These are phyloP conservation scores for Oryzias melastigma DNA, from an alignment of 2,113 vertebrate species.

Conservation along the genomic window DNA sequence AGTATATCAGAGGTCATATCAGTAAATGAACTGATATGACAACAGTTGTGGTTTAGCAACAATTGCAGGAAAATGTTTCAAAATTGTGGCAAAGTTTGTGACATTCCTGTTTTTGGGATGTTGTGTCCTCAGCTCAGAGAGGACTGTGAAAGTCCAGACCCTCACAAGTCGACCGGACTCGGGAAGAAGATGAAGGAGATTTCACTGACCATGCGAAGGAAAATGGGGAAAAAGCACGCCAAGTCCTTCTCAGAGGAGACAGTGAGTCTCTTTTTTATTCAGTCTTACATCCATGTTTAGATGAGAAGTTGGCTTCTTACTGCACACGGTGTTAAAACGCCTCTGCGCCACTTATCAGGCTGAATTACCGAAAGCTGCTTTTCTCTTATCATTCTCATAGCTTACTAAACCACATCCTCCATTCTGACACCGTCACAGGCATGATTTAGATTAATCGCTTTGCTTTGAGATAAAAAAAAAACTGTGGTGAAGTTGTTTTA, in stretches of 20 bases:
- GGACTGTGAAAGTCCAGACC: constrained; percentile 76
- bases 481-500: constrained; percentile 1
- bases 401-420: constrained; percentile 49
- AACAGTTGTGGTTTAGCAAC: neutral
- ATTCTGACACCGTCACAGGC: neutral
- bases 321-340: neutral
- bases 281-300: neutral
- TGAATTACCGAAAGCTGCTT: constrained; percentile 16
- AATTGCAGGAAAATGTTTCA: too few species aligned
- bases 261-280: constrained; percentile 71
- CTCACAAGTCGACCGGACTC: constrained; percentile 79
- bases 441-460: neutral
- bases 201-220: constrained; percentile 93
- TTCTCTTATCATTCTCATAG: constrained; percentile 41
- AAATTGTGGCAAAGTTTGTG: neutral
- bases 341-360: neutral
- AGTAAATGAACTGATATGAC: neutral
- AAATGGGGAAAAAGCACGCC: constrained; percentile 87
- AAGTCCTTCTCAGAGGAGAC: constrained; percentile 87
- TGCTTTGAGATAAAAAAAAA: constrained; percentile 4
- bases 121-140: constrained; percentile 73
- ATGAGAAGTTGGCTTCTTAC: neutral
- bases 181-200: constrained; percentile 95
- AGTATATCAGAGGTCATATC: constrained; percentile 1
- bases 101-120: neutral